Evolutionary conservation across 2,888 invertebrate genomes (phyloP), one percentile per base, ranked within the genome.

Genomic region (Pammene aurita): DNA sequence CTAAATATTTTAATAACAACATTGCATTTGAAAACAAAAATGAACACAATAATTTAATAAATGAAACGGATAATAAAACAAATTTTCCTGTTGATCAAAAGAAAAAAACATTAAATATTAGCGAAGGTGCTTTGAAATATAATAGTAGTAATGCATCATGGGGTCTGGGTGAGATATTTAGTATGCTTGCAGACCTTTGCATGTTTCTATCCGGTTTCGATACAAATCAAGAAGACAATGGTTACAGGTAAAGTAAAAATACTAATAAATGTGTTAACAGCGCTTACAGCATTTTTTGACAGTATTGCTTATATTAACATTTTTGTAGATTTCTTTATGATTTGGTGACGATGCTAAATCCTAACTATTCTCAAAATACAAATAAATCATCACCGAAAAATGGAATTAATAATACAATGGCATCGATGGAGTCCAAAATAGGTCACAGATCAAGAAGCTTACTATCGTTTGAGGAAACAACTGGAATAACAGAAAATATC

Each of bases 391-490:
- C 35, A 35, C 35, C n/a, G 7, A 11, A 60, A 44, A 10, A 5
- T 26, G n/a, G 14, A n/a, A n/a, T n/a, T 0, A 52, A 62, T 41
- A 10, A 18, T 18, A 52, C 62, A n/a, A 50, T 0, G 7, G 9
- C 16, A 0, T 9, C 44, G 14, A 35, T 85, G 13, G 83, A 84
- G 1, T 26, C 26, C 1, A 87, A 87, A 46, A 84, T 85, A 9
- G 83, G 82, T 0, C 83, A 86, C 48, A 82, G 83, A 72, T 88
- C 90, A 0, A 83, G 90, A 73, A 80, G 81, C 0, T 72, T 90
- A 0, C 69, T 90, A 55, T 80, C 87, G 1, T 14, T 86, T 6
- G 74, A 80, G 44, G 75, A 78, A 13, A 5, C 50, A 74, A 67
- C 13, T 42, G 38, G 9, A 38, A 9, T 7, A 38, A 9, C 63